A percentile compares a stretch with the other conserved stretches of the same genome.
These are phyloP conservation scores for Saturnia pavonia DNA, from an alignment of 2,888 invertebrate genomes.

Conservation along the genomic window DNA sequence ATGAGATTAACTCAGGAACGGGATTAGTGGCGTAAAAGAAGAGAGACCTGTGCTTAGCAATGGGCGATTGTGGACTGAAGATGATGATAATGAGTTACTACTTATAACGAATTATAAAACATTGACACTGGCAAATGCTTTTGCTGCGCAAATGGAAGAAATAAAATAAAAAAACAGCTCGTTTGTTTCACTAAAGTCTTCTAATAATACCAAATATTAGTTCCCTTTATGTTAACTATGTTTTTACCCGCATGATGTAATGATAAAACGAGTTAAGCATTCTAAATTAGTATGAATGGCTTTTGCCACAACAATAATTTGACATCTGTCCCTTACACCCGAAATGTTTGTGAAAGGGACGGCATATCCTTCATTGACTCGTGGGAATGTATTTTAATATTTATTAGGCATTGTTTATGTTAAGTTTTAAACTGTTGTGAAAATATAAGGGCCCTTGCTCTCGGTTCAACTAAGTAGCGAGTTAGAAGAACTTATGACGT, in stretches of 20 bases:
- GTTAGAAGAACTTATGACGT: not conserved
- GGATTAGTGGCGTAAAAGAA: no score
- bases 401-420: slow-evolving; percentile 46
- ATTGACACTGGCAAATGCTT: not conserved
- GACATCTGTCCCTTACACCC: slow-evolving; percentile 28
- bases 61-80: no score
- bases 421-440: slow-evolving; percentile 10
- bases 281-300: slow-evolving; percentile 53
- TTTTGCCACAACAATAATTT: slow-evolving; percentile 27
- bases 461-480: not conserved
- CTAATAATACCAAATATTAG: not conserved
- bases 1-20: no score
- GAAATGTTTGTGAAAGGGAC: slow-evolving; percentile 36
- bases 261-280: slow-evolving; percentile 44
- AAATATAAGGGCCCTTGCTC: slow-evolving; percentile 11
- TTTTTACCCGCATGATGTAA: slow-evolving; percentile 46
- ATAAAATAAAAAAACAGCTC: not conserved
- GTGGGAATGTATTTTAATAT: slow-evolving; percentile 50
- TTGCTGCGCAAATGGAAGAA: not conserved
- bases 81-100: no score
- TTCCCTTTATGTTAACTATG: slow-evolving; percentile 18
- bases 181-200: not conserved
- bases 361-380: slow-evolving; percentile 26
- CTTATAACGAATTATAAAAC: not conserved
- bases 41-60: no score